Base-by-base conservation (phyloP, 1,140 invertebrate species). In the Drosophila malerkotliana region DNA sequence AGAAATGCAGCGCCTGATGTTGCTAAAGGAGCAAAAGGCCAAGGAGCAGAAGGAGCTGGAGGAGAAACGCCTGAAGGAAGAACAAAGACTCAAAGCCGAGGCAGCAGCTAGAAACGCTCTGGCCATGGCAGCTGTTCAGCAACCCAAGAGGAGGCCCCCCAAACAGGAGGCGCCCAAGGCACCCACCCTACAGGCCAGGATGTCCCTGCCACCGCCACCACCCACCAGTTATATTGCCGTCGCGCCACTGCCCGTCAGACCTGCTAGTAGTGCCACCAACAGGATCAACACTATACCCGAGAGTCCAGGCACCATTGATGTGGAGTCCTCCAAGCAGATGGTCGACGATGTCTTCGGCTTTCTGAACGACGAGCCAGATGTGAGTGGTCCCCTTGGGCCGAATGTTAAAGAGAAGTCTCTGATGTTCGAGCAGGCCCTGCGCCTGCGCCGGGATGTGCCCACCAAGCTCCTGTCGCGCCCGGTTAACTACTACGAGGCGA, bases 311-410 rank as follows among this genome's bases (percentile, higher is more conserved):
- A 79, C 64, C 41, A 84, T 84, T 7, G 88, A 90, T 55, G 94
- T 91, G 92, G 94, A 82, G 92, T 94, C 49, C 67, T 93, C 87
- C 91, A 94, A 91, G 92, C 94, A 57, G 44, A 90, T 91, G 45
- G 90, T 91, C 5, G 90, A 91, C 26, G 90, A 91, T 60, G 87
- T 90, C 3, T 94, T 94, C 79, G 92, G 93, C 64, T 94, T 94
- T 71, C 91, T 95, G 12, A 87, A 87, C 55, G 93, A 94, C 41
- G 83, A 92, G 14, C 92, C 93, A 48, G 84, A 88, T 72, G 88
- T 85, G 78, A 79, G 79, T 79, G 71, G 82, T 57, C 79, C 78
- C 0, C 53, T 90, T 44, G 83, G 88, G 34, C 82, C 83, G 39
- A 91, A 92, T 72, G 91, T 92, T 24, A 91, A 89, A 77, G 90